Evolutionary conservation across 2,888 invertebrate genomes (phyloP), one percentile per base, ranked within the genome.

Genomic region (Caenorhabditis virilis): DNA sequence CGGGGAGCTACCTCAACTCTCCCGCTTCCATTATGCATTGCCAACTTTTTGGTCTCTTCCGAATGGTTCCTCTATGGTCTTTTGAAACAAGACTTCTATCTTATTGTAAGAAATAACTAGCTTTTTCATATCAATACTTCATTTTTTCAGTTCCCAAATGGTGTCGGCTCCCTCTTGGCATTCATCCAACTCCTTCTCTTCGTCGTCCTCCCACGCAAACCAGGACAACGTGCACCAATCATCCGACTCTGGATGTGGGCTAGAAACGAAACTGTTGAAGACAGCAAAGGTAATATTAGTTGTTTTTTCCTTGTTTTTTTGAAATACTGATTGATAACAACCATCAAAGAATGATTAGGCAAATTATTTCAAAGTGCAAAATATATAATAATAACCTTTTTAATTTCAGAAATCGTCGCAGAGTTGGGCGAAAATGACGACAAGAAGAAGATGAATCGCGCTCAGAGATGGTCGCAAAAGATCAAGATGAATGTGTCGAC

Each of bases 11-110:
- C 93, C 0, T 91, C 90, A 58, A 89, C 89, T 30, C 87, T 95
- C 84, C 93, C 94, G 5, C 91, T 94, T 84, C 91, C 93, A 6
- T 87, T 95, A 60, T 92, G 93, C 79, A 85, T 91, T 46, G 90
- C 91, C 77, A 93, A 91, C 70, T 88, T 91, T 30, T 78, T 92
- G n/a, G 91, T 93, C 15, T 88, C 90, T n/a, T 87, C 88, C 66
- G 88, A 89, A 82, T 93, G 93, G 93, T 86, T 90, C 57, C 80
- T 91, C 0, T 93, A 93, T 84, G 92, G 92, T 22, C 86, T 90
- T 69, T 88, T 91, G 48, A 87, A 91, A 63, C 85, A 88, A 69
- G 91, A 92, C 84, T 84, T 86, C 67, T 91, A 91, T 84, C 87
- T 93, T 77, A 87, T 91, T 78, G 91, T 91, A 85, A 85, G 84